Evolutionary conservation across 2,113 vertebrate genomes (phyloP).

Genomic region (Myotis brandtii): DNA sequence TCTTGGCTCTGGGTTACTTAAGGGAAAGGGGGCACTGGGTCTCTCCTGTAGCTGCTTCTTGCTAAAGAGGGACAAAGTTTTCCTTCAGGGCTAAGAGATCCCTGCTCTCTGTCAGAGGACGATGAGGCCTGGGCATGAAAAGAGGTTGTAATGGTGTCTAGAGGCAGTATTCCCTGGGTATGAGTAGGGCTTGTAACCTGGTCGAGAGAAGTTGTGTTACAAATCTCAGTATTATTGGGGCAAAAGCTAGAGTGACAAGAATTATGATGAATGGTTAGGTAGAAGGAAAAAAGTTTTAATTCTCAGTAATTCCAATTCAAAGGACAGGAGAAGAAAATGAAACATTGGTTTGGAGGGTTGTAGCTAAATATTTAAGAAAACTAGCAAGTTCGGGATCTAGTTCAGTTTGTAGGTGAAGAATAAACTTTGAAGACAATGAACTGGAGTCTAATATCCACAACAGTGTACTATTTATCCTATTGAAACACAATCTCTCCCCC

Average conservation of each 20-base stretch:
- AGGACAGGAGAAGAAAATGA: too few relatives aligned
- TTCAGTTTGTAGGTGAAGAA: too few relatives aligned
- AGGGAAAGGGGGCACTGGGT: background rate
- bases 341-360: too few relatives aligned
- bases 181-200: background rate
- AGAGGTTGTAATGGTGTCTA: background rate
- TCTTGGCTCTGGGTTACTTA: background rate
- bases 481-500: too few relatives aligned
- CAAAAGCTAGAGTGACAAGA: background rate
- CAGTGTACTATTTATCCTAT: too few relatives aligned
- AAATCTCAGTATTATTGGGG: too few relatives aligned
- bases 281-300: background rate
- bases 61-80: background rate
- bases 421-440: too few relatives aligned
- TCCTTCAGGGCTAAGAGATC: background rate
- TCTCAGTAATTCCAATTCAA: too few relatives aligned
- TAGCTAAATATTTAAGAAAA: too few relatives aligned
- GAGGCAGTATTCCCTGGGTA: background rate
- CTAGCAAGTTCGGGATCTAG: too few relatives aligned
- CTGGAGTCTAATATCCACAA: too few relatives aligned
- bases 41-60: background rate
- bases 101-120: background rate
- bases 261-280: background rate
- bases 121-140: background rate
- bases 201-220: background rate